phyloP scores from a whole-genome alignment of 1,140 invertebrate genomes.

The Microvelia longipes region DNA sequence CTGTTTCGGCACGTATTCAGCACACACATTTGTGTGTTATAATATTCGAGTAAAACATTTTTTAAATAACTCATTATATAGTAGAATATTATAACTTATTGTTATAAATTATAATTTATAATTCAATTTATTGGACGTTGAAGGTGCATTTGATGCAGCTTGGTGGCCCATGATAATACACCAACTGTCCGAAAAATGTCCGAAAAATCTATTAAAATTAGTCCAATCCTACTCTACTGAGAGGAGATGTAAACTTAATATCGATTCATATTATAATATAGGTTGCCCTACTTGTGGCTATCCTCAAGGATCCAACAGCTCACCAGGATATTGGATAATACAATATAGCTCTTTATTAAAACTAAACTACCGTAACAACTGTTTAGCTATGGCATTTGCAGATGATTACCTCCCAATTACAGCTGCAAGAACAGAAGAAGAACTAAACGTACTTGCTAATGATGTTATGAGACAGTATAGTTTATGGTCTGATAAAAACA shows the following conservation, averaged over 20 bases:
- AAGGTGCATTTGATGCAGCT: too few species aligned
- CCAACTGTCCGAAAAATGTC: too few species aligned
- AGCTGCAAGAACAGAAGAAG: background rate
- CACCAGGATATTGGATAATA: background rate
- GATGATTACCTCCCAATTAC: background rate
- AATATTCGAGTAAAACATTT: too few species aligned
- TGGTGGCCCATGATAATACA: too few species aligned
- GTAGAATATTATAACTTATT: too few species aligned
- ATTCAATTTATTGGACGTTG: too few species aligned
- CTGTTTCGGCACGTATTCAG: too few species aligned
- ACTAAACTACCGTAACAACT: background rate
- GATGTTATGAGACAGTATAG: background rate
- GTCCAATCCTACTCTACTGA: background rate
- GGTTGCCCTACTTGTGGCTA: background rate
- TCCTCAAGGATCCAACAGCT: background rate
- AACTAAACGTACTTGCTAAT: background rate
- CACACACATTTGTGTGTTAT: too few species aligned
- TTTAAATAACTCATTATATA: too few species aligned
- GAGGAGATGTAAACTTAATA: background rate
- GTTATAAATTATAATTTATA: too few species aligned
- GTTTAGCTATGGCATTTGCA: background rate
- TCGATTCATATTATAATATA: background rate
- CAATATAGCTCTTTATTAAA: background rate
- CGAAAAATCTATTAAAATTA: background rate
- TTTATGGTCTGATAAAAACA: background rate